These are phyloP conservation scores for Mystacides longicornis DNA, from an alignment of 2,888 invertebrate species.

Conservation along the genomic window DNA sequence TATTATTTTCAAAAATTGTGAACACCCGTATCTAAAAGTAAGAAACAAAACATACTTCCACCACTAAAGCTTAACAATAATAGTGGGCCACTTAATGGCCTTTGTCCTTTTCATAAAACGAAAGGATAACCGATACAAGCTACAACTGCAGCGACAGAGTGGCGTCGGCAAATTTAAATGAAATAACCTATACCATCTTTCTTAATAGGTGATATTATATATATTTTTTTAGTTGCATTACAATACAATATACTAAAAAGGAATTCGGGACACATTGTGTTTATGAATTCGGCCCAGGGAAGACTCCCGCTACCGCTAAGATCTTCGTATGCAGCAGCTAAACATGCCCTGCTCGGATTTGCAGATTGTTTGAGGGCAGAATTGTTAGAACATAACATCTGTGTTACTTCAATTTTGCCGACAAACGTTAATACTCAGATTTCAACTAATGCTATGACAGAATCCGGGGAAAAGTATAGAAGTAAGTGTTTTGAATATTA, in stretches of 20 bases:
- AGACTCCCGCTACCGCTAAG: conserved; percentile 83
- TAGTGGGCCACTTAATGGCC: too few species aligned
- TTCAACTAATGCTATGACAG: conserved; percentile 86
- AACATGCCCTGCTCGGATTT: conserved; percentile 93
- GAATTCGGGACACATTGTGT: conserved; percentile 74
- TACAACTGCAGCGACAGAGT: too few species aligned
- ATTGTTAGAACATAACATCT: conserved; percentile 64
- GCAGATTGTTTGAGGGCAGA: conserved; percentile 87
- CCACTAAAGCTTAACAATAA: too few species aligned
- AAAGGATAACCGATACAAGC: too few species aligned
- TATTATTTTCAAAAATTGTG: too few species aligned
- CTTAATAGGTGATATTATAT: too few species aligned
- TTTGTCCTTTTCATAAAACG: too few species aligned
- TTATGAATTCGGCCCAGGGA: conserved; percentile 89
- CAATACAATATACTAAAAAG: conserved; percentile 75
- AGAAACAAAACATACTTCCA: too few species aligned
- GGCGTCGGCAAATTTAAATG: too few species aligned
- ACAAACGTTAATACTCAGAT: conserved; percentile 84
- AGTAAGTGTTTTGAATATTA: conserved; percentile 39
- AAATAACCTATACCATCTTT: too few species aligned
- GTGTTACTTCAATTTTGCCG: conserved; percentile 85
- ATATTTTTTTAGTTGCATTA: conserved; percentile 60
- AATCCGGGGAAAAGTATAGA: conserved; percentile 68
- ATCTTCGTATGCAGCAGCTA: conserved; percentile 85
- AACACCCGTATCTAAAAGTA: too few species aligned